A percentile compares a stretch with the other conserved stretches of the same genome.
Evolutionary conservation across 2,888 invertebrate genomes (phyloP).

Genomic region (Liopterus haemorrhoidalis): DNA sequence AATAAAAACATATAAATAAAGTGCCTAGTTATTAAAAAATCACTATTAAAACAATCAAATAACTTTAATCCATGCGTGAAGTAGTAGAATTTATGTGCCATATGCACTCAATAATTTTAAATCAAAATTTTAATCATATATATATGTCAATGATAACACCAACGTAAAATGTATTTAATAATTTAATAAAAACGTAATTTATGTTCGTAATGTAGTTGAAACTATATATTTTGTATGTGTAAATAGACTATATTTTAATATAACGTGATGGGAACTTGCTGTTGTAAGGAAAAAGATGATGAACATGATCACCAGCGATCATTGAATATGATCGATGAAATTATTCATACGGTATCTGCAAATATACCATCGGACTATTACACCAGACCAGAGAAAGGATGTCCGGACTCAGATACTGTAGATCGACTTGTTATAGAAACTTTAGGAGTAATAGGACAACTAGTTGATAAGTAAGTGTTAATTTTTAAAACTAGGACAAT

Average conservation of each 20-base stretch:
- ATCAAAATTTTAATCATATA: no score
- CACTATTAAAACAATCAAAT: no score
- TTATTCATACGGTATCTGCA: slow-evolving; percentile 19
- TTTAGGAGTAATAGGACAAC: slow-evolving; percentile 68
- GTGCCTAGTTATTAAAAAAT: no score
- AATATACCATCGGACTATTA: slow-evolving; percentile 34
- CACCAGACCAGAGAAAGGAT: slow-evolving; percentile 35
- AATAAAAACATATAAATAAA: no score
- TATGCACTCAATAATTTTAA: no score
- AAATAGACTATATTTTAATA: slow-evolving; percentile 18
- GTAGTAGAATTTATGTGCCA: no score
- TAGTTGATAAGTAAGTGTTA: slow-evolving; percentile 73
- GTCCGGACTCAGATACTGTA: slow-evolving; percentile 49
- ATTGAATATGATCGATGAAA: slow-evolving; percentile 22
- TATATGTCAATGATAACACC: slow-evolving; percentile 39
- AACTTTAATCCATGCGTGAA: no score
- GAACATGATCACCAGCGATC: slow-evolving; percentile 46
- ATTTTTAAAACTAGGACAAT: slow-evolving; percentile 17
- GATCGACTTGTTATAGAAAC: slow-evolving; percentile 77
- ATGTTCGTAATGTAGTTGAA: slow-evolving; percentile 18
- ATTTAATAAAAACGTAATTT: slow-evolving; percentile 9
- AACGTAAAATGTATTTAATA: slow-evolving; percentile 36
- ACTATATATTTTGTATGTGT: slow-evolving; percentile 10
- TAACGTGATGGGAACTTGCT: slow-evolving; percentile 67
- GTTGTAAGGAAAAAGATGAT: slow-evolving; percentile 62